Percentiles rank a stretch among this genome's conserved stretches.
These are phyloP conservation scores for Petrolisthes cinctipes DNA, from an alignment of 2,888 invertebrate species.

Conservation along the genomic window DNA sequence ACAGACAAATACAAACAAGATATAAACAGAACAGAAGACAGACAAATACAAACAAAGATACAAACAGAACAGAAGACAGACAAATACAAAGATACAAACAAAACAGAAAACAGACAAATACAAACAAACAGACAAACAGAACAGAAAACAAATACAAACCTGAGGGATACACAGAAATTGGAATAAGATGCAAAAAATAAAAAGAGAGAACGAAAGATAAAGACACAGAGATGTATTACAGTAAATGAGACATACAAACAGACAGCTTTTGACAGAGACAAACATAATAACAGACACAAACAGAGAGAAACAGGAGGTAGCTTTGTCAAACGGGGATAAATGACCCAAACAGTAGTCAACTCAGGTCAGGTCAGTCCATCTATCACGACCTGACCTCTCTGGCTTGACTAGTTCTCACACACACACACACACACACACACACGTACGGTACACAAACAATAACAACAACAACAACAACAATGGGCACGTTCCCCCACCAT, in stretches of 20 bases:
- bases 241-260: too few species aligned
- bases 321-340: too few species aligned
- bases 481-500: not conserved
- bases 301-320: too few species aligned
- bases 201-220: too few species aligned
- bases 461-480: slow-evolving; percentile 4
- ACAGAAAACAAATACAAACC: not conserved
- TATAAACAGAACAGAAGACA: not conserved
- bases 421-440: slow-evolving; percentile 19
- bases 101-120: not conserved
- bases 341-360: too few species aligned
- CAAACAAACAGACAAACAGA: not conserved
- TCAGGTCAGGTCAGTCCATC: not conserved
- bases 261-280: too few species aligned
- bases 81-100: not conserved
- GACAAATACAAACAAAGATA: not conserved
- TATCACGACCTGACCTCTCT: not conserved
- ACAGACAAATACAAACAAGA: not conserved
- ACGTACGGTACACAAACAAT: not conserved
- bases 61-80: not conserved
- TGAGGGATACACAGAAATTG: too few species aligned
- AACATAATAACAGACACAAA: too few species aligned
- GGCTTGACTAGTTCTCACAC: not conserved
- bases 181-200: too few species aligned
- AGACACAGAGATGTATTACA: too few species aligned